Conservation (phyloP, 1,140 invertebrate genomes). For the Forficula auricularia region DNA sequence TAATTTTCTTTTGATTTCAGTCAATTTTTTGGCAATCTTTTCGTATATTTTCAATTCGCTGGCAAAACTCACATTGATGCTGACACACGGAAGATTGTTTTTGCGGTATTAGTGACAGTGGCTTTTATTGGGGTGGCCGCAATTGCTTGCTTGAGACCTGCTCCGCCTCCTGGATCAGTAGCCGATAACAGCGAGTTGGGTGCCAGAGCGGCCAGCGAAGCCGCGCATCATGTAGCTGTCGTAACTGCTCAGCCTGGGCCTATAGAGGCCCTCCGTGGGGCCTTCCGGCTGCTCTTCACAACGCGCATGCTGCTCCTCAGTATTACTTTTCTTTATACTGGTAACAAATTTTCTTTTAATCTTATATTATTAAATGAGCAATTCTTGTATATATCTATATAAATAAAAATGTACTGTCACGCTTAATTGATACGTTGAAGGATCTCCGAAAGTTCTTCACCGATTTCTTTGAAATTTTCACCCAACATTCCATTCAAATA, state of each 20-base stretch:
- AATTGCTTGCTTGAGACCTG: slow-evolving; percentile 40
- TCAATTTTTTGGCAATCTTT: slow-evolving; percentile 82
- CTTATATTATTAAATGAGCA: slow-evolving; percentile 2
- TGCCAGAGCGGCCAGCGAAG: background rate
- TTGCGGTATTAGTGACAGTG: slow-evolving; percentile 48
- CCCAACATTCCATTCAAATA: too few relatives aligned
- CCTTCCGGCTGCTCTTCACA: slow-evolving; percentile 57
- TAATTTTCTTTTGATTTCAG: slow-evolving; percentile 33
- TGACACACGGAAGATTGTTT: slow-evolving; percentile 49
- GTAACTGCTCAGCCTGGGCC: slow-evolving; percentile 33
- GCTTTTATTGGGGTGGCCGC: slow-evolving; percentile 48
- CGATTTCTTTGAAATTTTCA: too few relatives aligned
- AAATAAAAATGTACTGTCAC: too few relatives aligned
- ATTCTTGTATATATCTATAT: too few relatives aligned
- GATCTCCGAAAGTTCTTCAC: too few relatives aligned
- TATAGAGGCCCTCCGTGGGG: slow-evolving; percentile 49
- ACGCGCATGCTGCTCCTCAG: slow-evolving; percentile 69
- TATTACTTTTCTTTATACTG: slow-evolving; percentile 78
- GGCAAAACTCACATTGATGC: slow-evolving; percentile 44
- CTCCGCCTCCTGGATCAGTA: slow-evolving; percentile 15
- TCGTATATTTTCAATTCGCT: slow-evolving; percentile 80
- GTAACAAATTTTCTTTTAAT: slow-evolving; percentile 24
- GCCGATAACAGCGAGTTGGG: too few relatives aligned
- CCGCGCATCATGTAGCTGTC: slow-evolving; percentile 32
- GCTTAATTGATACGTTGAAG: too few relatives aligned